Evolutionary conservation across 2,888 invertebrate genomes (phyloP).

Genomic region (Machimus rusticus): DNA sequence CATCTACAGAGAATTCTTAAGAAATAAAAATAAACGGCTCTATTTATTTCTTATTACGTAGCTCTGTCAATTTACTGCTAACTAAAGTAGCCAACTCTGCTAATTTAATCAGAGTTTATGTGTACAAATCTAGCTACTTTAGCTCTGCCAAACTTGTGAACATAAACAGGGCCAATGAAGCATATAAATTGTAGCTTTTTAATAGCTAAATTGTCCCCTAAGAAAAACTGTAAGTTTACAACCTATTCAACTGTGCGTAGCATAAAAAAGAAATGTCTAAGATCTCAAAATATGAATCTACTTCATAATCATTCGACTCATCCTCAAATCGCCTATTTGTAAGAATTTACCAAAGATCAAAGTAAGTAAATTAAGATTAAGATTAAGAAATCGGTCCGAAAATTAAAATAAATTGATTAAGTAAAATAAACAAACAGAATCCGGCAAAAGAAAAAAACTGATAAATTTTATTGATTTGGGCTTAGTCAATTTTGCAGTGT

Average conservation of each 20-base stretch:
- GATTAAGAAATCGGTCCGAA: background rate
- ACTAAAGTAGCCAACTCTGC: too few relatives aligned
- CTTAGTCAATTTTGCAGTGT: background rate
- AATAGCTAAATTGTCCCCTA: too few relatives aligned
- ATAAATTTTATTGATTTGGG: background rate
- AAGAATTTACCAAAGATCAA: background rate
- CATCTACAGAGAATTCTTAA: too few relatives aligned
- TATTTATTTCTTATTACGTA: too few relatives aligned
- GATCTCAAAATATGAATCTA: background rate
- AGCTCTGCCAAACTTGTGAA: too few relatives aligned
- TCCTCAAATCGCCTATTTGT: background rate
- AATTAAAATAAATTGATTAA: background rate
- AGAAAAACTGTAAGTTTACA: too few relatives aligned
- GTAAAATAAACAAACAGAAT: background rate
- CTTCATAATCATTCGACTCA: background rate
- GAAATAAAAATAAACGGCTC: too few relatives aligned
- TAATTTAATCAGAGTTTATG: too few relatives aligned
- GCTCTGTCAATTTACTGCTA: too few relatives aligned
- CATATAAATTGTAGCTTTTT: too few relatives aligned
- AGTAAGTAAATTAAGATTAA: background rate
- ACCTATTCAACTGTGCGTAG: background rate
- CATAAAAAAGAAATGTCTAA: background rate
- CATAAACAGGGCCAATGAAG: too few relatives aligned
- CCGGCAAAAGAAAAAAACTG: background rate
- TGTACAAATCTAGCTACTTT: too few relatives aligned